Base-by-base conservation (phyloP, 2,797 vertebrate genomes). In the Triplophysa bombifrons region DNA sequence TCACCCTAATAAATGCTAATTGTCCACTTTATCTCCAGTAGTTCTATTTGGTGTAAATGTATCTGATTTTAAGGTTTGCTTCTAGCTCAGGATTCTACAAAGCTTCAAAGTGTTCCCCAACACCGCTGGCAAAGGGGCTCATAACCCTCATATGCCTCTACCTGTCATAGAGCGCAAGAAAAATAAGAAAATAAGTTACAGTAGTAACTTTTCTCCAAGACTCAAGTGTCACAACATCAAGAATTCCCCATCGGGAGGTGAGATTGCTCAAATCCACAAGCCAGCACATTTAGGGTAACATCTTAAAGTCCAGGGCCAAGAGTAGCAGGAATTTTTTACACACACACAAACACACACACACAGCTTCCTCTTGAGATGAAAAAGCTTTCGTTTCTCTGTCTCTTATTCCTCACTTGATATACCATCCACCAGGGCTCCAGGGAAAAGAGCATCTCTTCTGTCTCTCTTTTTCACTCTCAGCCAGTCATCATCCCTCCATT, bases 341-440 rank as follows among this genome's bases (percentile, higher is more conserved):
- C 27, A 72, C 41, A 68, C 75, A 68, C 41, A 78, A 55, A 55
- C 34, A 38, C 44, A 63, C 44, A 63, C 17, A 65, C 4, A 77
- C 84, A 72, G 72, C 64, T 84, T 86, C 82, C 85, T 86, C 72
- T 0, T 48, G 81, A 86, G 86, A 88, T 87, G 84, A 87, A 88
- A 87, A 34, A 56, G 19, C 70, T 84, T 84, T 85, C 83, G 80
- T 84, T 85, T 66, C 61, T 72, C 61, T 56, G 48, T 65, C 76
- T 78, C 73, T 64, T 83, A 79, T 86, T 88, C 80, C 84, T 85
- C 80, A 84, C 82, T 80, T 81, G 75, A 87, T 84, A 83, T 86
- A 82, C 80, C 70, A 69, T 79, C 83, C 73, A 72, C 78, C 16
- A 58, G 81, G 72, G 86, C 71, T 72, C 73, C 19, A 53, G 72